Conservation (phyloP, 1,140 invertebrate genomes). For the Trichonephila clavata region DNA sequence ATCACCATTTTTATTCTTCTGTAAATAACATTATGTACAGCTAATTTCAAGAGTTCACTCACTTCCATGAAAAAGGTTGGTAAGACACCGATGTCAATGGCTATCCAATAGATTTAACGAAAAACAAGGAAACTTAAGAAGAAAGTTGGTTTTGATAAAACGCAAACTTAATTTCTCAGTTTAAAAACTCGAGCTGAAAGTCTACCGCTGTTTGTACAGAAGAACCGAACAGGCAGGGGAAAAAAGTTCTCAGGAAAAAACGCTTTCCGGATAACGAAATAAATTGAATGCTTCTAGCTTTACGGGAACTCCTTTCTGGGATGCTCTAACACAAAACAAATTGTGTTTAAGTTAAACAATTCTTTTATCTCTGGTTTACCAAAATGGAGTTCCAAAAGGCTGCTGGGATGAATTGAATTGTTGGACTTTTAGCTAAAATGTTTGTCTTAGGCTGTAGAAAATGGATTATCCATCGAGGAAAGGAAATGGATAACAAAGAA, state of each 20-base stretch:
- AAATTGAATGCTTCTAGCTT: conserved; percentile 67
- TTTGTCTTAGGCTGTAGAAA: conserved; percentile 42
- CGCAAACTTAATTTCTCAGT: conserved; percentile 27
- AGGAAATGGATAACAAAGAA: neutral
- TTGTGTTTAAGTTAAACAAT: conserved; percentile 70
- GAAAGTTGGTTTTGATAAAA: neutral
- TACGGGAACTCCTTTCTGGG: conserved; percentile 11
- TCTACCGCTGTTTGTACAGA: neutral
- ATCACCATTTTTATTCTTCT: too few relatives aligned
- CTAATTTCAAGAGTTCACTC: neutral
- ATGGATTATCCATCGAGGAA: conserved; percentile 21
- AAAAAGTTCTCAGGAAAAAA: neutral
- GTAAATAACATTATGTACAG: too few relatives aligned
- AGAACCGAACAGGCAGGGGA: neutral
- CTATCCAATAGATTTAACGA: neutral
- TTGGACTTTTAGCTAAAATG: conserved; percentile 44
- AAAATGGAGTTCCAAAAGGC: conserved; percentile 50
- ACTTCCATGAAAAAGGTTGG: neutral
- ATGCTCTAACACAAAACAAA: conserved; percentile 55
- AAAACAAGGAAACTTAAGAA: neutral
- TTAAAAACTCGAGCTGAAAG: conserved; percentile 12
- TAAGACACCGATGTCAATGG: neutral
- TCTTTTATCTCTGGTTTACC: conserved; percentile 54
- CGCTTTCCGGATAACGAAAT: conserved; percentile 43
- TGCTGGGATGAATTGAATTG: conserved; percentile 47